These are phyloP conservation scores for Dryococelus australis DNA, from an alignment of 2,888 invertebrate species.

Conservation along the genomic window DNA sequence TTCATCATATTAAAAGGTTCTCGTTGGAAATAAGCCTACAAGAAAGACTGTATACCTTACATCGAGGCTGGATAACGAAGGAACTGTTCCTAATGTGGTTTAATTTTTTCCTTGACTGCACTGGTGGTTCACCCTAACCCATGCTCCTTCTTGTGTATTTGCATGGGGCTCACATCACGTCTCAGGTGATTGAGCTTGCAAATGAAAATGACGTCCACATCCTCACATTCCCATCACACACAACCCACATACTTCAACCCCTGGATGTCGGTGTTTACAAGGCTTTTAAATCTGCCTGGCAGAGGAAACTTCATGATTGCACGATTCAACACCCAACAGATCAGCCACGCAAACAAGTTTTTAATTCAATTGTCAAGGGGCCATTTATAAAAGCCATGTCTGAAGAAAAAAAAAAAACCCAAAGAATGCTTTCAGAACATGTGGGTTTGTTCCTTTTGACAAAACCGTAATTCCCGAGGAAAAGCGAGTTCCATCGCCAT, in stretches of 20 bases:
- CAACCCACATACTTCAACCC: slow-evolving; percentile 37
- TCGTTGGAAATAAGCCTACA: neutral
- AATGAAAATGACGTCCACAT: slow-evolving; percentile 44
- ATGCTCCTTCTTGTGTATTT: slow-evolving; percentile 48
- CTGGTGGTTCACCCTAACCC: slow-evolving; percentile 33
- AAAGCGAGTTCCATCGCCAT: neutral
- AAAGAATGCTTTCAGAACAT: neutral
- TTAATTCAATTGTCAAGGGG: slow-evolving; percentile 18
- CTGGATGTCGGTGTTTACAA: slow-evolving; percentile 29
- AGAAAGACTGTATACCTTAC: slow-evolving; percentile 47
- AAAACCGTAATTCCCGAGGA: neutral
- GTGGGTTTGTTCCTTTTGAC: slow-evolving; percentile 21
- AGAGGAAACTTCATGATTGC: neutral
- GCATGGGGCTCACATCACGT: slow-evolving; percentile 47
- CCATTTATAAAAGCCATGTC: slow-evolving; percentile 22
- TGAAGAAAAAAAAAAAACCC: neutral
- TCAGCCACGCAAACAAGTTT: neutral
- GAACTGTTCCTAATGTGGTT: slow-evolving; percentile 25
- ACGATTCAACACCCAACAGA: slow-evolving; percentile 12
- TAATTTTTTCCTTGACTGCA: neutral
- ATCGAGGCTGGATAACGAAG: slow-evolving; percentile 49
- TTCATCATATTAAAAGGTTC: slow-evolving; percentile 41
- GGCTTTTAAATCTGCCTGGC: slow-evolving; percentile 5
- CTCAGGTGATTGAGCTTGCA: slow-evolving; percentile 44
- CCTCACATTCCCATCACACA: slow-evolving; percentile 48